A percentile compares a stretch with the other conserved stretches of the same genome.
phyloP scores from a whole-genome alignment of 92 coral and sea anemone genomes.

The Parazoanthus atlanticus region DNA sequence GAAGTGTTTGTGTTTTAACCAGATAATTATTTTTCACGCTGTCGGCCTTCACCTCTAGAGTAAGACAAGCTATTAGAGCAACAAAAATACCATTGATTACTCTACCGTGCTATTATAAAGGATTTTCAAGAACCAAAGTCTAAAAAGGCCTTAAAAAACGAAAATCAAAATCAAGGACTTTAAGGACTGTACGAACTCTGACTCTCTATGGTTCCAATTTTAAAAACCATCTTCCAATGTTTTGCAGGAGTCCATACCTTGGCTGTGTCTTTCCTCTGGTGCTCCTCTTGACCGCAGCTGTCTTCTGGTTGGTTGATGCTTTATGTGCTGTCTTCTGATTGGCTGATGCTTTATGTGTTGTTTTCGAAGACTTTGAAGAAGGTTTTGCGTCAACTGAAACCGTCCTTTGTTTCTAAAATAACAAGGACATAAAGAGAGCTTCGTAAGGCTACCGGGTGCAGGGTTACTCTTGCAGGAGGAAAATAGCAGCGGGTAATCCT shows the following conservation, averaged over 20 bases:
- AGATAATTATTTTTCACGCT: no score
- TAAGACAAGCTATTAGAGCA: no score
- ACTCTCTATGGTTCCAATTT: not conserved
- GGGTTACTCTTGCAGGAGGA: not conserved
- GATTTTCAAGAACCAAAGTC: no score
- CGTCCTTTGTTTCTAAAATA: constrained; percentile 22
- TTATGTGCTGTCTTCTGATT: constrained; percentile 36
- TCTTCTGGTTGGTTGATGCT: constrained; percentile 31
- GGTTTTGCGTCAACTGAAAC: constrained; percentile 34
- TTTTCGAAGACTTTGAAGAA: constrained; percentile 29
- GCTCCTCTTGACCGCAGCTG: not conserved
- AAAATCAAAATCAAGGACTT: no score
- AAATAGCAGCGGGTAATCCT: no score
- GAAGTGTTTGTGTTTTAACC: no score
- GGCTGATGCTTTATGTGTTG: constrained; percentile 39
- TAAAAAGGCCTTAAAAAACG: no score
- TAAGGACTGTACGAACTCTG: not conserved
- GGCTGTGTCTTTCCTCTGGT: not conserved
- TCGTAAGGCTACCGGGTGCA: not conserved
- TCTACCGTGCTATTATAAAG: no score
- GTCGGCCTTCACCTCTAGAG: no score
- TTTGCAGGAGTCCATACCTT: constrained; percentile 1
- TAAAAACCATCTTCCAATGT: not conserved
- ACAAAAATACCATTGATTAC: no score
- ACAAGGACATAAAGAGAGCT: not conserved